Evolutionary conservation across 2,888 invertebrate species (phyloP).

Genomic region (Campoplex nolae): DNA sequence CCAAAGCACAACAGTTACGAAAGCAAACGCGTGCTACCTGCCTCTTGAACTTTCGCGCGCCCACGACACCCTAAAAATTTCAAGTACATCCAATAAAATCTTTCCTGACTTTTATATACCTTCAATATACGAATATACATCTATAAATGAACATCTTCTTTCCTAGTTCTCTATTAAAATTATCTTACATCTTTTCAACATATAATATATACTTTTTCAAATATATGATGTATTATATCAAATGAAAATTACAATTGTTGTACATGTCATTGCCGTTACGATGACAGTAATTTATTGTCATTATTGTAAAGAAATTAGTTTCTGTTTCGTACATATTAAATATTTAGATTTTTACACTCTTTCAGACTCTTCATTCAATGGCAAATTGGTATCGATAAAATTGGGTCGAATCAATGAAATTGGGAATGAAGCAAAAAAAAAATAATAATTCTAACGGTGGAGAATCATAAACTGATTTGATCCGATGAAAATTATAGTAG

Average conservation of each 20-base stretch:
- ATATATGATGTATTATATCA: neutral
- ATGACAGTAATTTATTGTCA: neutral
- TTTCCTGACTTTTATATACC: conserved; percentile 34
- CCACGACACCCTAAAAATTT: conserved; percentile 36
- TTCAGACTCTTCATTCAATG: too few species aligned
- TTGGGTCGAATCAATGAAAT: too few species aligned
- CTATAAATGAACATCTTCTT: neutral
- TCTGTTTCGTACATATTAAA: neutral
- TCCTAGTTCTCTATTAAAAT: neutral
- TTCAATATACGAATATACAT: conserved; percentile 1
- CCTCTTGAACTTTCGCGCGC: conserved; percentile 67
- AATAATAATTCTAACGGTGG: neutral
- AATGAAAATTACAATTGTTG: neutral
- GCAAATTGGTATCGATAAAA: too few species aligned
- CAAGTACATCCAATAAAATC: conserved; percentile 29
- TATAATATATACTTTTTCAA: neutral
- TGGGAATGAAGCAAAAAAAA: neutral
- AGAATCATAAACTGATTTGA: too few species aligned
- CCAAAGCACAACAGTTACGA: conserved; percentile 29
- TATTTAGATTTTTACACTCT: too few species aligned
- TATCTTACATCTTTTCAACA: neutral
- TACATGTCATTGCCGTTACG: neutral
- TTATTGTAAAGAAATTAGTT: neutral
- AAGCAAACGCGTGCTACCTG: conserved; percentile 62
- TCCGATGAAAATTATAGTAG: too few species aligned